These are phyloP conservation scores for Polypedilum vanderplanki DNA, from an alignment of 1,140 invertebrate species.

Conservation along the genomic window DNA sequence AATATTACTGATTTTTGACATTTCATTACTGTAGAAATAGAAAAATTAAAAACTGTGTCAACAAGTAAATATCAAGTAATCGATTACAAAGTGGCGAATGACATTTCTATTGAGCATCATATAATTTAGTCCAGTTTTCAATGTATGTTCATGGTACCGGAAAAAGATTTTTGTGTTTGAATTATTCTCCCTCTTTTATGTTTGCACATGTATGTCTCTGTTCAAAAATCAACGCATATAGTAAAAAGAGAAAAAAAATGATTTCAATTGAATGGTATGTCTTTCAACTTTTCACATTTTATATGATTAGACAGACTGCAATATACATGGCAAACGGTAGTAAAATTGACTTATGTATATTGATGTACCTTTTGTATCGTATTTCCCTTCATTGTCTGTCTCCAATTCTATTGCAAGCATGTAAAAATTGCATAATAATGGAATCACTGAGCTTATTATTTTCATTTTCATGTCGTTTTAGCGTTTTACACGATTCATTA, in stretches of 20 bases:
- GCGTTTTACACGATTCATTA: slow-evolving; percentile 18
- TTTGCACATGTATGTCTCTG: too few species aligned
- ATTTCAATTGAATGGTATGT: neutral
- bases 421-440: neutral
- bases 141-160: neutral
- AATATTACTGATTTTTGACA: too few species aligned
- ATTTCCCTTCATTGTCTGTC: slow-evolving; percentile 4
- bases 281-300: neutral
- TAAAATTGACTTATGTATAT: neutral
- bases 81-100: too few species aligned
- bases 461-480: neutral
- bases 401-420: neutral
- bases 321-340: neutral
- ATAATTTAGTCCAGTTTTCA: too few species aligned
- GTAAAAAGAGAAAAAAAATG: neutral
- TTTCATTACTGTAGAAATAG: too few species aligned
- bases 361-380: neutral
- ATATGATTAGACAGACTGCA: neutral
- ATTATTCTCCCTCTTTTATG: too few species aligned
- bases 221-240: too few species aligned
- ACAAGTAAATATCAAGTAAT: too few species aligned
- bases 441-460: neutral
- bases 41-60: too few species aligned
- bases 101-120: too few species aligned
- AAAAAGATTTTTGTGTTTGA: neutral